phyloP scores from a whole-genome alignment of 2,113 vertebrate genomes.

The Ptychochromis oligacanthus region DNA sequence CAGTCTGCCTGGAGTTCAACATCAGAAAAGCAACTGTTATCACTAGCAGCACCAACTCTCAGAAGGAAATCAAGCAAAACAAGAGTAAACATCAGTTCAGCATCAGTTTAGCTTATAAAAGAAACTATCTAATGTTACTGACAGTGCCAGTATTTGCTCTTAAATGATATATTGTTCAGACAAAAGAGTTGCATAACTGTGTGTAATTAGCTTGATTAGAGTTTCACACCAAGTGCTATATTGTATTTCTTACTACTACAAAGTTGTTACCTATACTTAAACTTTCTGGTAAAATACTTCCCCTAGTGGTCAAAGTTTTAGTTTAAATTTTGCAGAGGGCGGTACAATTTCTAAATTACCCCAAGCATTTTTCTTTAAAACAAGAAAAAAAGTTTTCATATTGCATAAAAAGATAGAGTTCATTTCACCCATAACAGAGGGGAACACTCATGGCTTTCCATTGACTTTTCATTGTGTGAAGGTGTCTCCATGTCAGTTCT shows the following conservation, averaged over 20 bases:
- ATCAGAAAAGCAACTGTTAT: not conserved
- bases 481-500: not conserved
- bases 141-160: accelerated
- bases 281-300: not conserved
- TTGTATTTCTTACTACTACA: not conserved
- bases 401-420: too few species aligned
- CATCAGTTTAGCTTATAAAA: not conserved
- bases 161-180: not conserved
- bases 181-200: not conserved
- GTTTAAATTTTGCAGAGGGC: not conserved
- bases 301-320: not conserved
- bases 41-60: not conserved
- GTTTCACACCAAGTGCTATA: not conserved
- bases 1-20: not conserved
- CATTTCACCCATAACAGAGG: too few species aligned
- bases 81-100: not conserved
- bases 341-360: not conserved
- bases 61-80: not conserved
- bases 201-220: not conserved
- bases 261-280: accelerated
- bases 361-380: not conserved
- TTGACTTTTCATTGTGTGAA: not conserved
- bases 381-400: not conserved
- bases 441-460: not conserved
- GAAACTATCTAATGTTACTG: not conserved